phyloP scores from a whole-genome alignment of 2,888 invertebrate genomes.

The Nymphalis c-album region DNA sequence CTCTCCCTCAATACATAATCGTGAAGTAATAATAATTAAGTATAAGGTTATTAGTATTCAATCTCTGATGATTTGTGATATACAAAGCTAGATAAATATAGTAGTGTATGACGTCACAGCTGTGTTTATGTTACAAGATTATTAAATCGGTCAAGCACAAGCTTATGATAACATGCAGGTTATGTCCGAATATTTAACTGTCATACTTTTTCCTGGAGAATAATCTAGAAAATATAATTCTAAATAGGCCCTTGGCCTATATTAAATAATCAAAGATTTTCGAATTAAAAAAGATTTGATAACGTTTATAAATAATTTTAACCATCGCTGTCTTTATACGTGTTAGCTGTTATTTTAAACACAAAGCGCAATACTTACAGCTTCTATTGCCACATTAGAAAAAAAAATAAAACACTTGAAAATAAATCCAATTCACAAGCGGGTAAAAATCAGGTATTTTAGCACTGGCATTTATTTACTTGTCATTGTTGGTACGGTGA shows the following conservation, averaged over 20 bases:
- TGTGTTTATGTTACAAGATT: conserved; percentile 16
- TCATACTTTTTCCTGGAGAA: background rate
- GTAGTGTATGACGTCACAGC: conserved; percentile 21
- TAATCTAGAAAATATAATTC: background rate
- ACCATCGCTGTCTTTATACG: conserved; percentile 8
- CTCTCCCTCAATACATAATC: too few species aligned
- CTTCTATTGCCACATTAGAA: conserved; percentile 63
- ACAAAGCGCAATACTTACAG: conserved; percentile 70
- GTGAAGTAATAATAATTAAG: too few species aligned
- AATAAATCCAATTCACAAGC: conserved; percentile 66
- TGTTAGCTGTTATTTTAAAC: conserved; percentile 22
- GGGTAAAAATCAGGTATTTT: conserved; percentile 39
- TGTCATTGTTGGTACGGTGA: conserved; percentile 60
- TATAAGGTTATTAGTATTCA: background rate
- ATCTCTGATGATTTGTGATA: background rate
- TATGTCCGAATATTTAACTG: background rate
- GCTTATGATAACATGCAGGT: conserved; percentile 1
- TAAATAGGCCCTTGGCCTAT: background rate
- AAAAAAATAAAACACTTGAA: conserved; percentile 48
- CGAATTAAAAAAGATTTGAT: background rate
- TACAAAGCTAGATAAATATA: conserved; percentile 3
- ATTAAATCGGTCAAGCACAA: conserved; percentile 20
- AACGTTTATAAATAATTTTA: too few species aligned
- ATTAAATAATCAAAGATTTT: background rate
- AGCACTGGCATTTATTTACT: conserved; percentile 56